Evolutionary conservation across 2,797 vertebrate species (phyloP).

Genomic region (Synaphobranchus kaupii): DNA sequence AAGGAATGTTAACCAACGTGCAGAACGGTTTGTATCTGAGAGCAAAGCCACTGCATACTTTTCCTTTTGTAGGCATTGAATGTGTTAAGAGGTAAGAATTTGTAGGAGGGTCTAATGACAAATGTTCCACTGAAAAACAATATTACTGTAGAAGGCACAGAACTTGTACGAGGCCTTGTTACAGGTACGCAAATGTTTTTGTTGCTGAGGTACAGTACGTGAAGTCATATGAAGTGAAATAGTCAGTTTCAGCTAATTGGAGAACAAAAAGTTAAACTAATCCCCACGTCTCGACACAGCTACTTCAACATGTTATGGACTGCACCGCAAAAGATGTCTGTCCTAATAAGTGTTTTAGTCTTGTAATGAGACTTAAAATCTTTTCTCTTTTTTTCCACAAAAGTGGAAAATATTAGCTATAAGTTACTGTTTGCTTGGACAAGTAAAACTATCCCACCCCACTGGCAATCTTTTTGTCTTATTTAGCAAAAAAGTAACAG

Average conservation of each 20-base stretch:
- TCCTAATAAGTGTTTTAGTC: too few species aligned
- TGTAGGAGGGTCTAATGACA: not conserved
- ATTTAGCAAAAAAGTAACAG: too few species aligned
- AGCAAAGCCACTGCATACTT: not conserved
- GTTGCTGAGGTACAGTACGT: not conserved
- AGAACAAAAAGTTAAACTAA: constrained; percentile 36
- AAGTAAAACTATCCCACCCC: too few species aligned
- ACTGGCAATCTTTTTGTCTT: too few species aligned
- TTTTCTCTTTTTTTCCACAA: too few species aligned
- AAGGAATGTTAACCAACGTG: not conserved
- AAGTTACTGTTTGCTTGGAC: too few species aligned
- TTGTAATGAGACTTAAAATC: too few species aligned
- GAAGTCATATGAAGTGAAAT: not conserved
- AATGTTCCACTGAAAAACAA: not conserved
- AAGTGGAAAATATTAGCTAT: too few species aligned
- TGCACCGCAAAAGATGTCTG: too few species aligned
- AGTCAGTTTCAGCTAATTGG: constrained; percentile 22
- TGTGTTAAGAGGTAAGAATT: not conserved
- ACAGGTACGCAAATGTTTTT: not conserved
- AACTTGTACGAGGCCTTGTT: not conserved
- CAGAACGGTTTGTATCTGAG: not conserved
- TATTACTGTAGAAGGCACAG: not conserved
- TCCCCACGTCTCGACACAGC: constrained; percentile 34
- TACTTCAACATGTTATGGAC: constrained; percentile 33
- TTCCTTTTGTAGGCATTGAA: not conserved